A percentile compares a stretch with the other conserved stretches of the same genome.
phyloP scores from a whole-genome alignment of 2,113 vertebrate species.

The Salvelinus sp. region DNA sequence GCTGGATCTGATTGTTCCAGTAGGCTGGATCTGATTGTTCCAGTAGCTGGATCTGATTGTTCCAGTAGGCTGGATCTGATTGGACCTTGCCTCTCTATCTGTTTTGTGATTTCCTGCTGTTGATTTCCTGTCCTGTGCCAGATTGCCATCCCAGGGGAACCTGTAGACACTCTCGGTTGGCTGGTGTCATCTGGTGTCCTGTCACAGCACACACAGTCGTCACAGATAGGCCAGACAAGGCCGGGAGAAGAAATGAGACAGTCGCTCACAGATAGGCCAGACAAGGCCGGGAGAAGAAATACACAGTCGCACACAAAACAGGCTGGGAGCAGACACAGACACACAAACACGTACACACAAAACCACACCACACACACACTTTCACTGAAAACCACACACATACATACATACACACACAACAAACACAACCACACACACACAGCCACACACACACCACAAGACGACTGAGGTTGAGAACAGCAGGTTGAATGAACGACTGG shows the following conservation, averaged over 20 bases:
- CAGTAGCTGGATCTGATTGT: background rate
- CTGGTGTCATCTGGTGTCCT: background rate
- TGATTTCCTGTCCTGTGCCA: constrained; percentile 17
- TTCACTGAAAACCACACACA: too few relatives aligned
- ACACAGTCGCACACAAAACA: too few relatives aligned
- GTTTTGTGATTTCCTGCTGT: constrained; percentile 4
- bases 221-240: background rate
- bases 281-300: background rate
- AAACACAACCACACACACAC: background rate
- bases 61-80: background rate
- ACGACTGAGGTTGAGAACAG: too few relatives aligned
- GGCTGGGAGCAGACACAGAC: too few relatives aligned
- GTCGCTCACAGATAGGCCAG: background rate
- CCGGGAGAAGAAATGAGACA: background rate
- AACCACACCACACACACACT: too few relatives aligned
- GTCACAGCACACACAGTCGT: constrained; percentile 3
- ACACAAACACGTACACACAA: too few relatives aligned
- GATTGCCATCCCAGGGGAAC: constrained; percentile 21
- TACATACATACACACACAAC: rapidly evolving
- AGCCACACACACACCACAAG: background rate
- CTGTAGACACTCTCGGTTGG: constrained; percentile 3
- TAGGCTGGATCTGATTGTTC: too few relatives aligned
- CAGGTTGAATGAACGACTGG: too few relatives aligned
- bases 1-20: too few relatives aligned
- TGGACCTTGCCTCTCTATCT: too few relatives aligned